A percentile compares a stretch with the other conserved stretches of the same genome.
phyloP scores from a whole-genome alignment of 2,797 vertebrate species.

The Sebastes kiyomatsui region DNA sequence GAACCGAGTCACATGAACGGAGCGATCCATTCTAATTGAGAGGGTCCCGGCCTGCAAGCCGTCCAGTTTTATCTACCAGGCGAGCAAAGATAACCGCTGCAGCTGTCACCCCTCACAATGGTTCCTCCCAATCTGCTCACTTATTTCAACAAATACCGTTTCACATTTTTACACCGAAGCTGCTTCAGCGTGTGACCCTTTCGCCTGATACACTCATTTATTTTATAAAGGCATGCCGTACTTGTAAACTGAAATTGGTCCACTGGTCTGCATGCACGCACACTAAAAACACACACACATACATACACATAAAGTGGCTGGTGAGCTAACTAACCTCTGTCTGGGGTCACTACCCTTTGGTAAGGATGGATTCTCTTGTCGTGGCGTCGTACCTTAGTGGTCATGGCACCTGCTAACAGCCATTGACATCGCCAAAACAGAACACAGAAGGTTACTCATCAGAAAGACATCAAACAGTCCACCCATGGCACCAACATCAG shows the following conservation, averaged over 20 bases:
- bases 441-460: conserved; percentile 84
- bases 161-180: conserved; percentile 64
- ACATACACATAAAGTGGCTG: conserved; percentile 77
- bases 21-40: conserved; percentile 72
- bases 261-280: conserved; percentile 73
- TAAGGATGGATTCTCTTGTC: conserved; percentile 99
- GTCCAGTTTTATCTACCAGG: conserved; percentile 66
- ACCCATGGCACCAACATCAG: conserved; percentile 76
- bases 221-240: conserved; percentile 63
- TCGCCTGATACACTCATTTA: conserved; percentile 48
- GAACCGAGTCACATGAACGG: conserved; percentile 75
- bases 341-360: conserved; percentile 99
- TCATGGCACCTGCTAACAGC: conserved; percentile 99
- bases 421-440: conserved; percentile 91
- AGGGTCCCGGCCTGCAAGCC: conserved; percentile 58
- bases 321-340: conserved; percentile 98
- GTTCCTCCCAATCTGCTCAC: conserved; percentile 63
- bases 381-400: conserved; percentile 99
- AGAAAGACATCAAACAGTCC: conserved; percentile 76
- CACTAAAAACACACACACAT: conserved; percentile 50
- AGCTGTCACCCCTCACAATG: conserved; percentile 56
- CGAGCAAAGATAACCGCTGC: conserved; percentile 53
- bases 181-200: conserved; percentile 52
- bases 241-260: conserved; percentile 74
- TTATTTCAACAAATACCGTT: conserved; percentile 67